A percentile compares a stretch with the other conserved stretches of the same genome.
These are phyloP conservation scores for Aspidiotus destructor DNA, from an alignment of 2,888 invertebrate species.

Conservation along the genomic window DNA sequence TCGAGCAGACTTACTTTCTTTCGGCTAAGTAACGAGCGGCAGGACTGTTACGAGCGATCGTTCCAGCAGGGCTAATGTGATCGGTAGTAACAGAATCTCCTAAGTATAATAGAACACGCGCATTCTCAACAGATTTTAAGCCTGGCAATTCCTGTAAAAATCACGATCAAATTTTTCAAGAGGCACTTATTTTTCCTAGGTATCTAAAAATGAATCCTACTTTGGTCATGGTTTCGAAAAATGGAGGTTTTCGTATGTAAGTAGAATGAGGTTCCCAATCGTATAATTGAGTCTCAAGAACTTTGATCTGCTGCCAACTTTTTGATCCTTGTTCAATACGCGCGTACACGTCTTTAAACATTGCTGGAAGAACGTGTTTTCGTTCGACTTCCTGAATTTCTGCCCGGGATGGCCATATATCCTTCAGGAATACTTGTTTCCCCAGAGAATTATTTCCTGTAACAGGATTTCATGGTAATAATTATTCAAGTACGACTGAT, in stretches of 20 bases:
- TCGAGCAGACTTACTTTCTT: conserved; percentile 50
- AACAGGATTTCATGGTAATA: conserved; percentile 1
- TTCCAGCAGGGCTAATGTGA: conserved; percentile 97
- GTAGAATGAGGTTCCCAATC: conserved; percentile 86
- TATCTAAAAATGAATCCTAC: conserved; percentile 42
- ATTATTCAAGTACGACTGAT: no score
- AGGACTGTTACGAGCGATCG: conserved; percentile 88
- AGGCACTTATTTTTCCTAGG: background rate
- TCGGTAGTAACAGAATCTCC: conserved; percentile 98
- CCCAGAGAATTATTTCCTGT: conserved; percentile 49
- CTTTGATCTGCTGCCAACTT: conserved; percentile 72
- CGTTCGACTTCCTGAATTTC: conserved; percentile 87
- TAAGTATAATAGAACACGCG: conserved; percentile 72
- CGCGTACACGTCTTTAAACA: conserved; percentile 86
- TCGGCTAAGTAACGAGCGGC: conserved; percentile 72
- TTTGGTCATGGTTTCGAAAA: conserved; percentile 75
- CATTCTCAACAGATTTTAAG: conserved; percentile 54
- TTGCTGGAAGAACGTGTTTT: conserved; percentile 82
- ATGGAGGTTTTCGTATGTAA: conserved; percentile 93
- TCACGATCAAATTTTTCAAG: background rate
- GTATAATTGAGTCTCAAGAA: conserved; percentile 74
- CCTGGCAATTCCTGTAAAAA: conserved; percentile 51
- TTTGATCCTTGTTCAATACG: conserved; percentile 75
- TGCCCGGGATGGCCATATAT: conserved; percentile 88
- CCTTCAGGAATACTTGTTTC: conserved; percentile 67